Evolutionary conservation across 2,797 vertebrate species (phyloP).

Genomic region (Delichon dasypus): DNA sequence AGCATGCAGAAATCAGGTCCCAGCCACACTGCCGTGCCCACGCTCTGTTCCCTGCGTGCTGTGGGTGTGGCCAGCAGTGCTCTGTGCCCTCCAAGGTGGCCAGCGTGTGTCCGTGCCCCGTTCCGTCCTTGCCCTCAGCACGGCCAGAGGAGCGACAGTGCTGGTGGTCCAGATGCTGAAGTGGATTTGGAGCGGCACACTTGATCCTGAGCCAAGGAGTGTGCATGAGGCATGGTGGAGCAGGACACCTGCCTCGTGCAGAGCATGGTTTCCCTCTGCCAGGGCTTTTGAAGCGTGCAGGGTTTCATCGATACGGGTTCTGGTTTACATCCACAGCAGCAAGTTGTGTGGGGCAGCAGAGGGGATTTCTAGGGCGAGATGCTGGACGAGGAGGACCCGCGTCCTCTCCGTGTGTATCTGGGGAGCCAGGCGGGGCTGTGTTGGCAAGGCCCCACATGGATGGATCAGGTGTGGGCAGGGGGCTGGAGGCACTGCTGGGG

Average conservation of each 20-base stretch:
- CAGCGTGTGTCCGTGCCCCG: no score
- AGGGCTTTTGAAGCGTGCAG: not conserved
- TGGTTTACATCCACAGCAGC: not conserved
- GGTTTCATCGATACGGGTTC: fast-evolving
- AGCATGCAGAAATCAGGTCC: fast-evolving
- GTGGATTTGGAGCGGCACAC: not conserved
- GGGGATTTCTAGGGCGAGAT: not conserved
- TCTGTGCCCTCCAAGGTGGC: not conserved
- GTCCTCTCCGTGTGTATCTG: fast-evolving
- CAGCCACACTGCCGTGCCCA: fast-evolving
- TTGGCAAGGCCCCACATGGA: not conserved
- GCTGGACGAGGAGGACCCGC: fast-evolving
- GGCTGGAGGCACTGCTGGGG: not conserved
- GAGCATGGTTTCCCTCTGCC: not conserved
- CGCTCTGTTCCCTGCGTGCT: not conserved
- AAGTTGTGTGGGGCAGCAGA: not conserved
- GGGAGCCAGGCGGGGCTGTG: not conserved
- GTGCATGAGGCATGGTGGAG: fast-evolving
- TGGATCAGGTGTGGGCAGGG: fast-evolving
- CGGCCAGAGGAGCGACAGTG: not conserved
- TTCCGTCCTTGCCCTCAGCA: no score
- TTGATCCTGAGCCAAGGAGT: not conserved
- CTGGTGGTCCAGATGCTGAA: fast-evolving
- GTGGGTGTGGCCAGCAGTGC: not conserved
- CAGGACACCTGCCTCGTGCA: not conserved